These are phyloP conservation scores for Lasioglossum oenotherae DNA, from an alignment of 2,888 invertebrate genomes.

Conservation along the genomic window DNA sequence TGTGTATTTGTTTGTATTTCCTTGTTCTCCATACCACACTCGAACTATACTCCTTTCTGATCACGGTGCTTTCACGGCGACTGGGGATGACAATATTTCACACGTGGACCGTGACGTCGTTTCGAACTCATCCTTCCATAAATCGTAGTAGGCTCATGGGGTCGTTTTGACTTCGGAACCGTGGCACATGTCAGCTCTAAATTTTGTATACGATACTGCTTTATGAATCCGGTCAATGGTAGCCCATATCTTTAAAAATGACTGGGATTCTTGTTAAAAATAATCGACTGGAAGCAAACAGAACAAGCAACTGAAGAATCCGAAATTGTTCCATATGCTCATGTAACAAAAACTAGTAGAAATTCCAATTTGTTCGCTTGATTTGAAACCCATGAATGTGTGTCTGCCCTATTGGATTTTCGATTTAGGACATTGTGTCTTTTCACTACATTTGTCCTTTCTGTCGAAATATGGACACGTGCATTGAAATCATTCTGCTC, in stretches of 20 bases:
- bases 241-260: not conserved
- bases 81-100: not conserved
- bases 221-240: not conserved
- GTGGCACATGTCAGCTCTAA: not conserved
- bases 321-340: no score
- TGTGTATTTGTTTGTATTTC: not conserved
- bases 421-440: no score
- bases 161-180: conserved; percentile 2
- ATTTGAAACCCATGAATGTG: not conserved
- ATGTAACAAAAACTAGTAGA: no score
- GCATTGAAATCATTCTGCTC: not conserved
- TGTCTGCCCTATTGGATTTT: not conserved
- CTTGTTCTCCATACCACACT: not conserved
- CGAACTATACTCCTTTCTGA: not conserved
- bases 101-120: not conserved
- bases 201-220: not conserved
- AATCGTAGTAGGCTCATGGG: not conserved
- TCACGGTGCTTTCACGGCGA: not conserved
- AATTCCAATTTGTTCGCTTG: no score
- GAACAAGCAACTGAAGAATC: not conserved
- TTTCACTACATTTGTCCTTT: not conserved
- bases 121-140: not conserved
- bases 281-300: not conserved
- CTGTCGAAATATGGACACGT: not conserved
- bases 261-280: no score